Base-by-base conservation (phyloP, 2,888 invertebrate genomes). In the Troides aeacus region DNA sequence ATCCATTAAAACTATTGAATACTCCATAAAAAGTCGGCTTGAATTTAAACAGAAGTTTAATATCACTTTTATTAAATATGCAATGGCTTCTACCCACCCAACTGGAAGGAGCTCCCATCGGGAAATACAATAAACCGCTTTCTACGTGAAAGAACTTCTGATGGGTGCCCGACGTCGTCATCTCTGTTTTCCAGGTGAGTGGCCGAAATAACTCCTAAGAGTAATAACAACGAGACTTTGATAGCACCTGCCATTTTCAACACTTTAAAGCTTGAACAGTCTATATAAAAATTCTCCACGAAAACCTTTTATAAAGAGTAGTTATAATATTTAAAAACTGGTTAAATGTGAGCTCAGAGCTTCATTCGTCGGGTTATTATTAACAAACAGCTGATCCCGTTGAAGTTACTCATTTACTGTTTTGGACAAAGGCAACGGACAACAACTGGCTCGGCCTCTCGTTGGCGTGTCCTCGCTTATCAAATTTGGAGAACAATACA, bases 101-200 rank as follows among this genome's bases (percentile, higher is more conserved):
- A 92, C 88, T 94, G 94, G 71, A 94, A 79, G 71, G 94, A 94
- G 79, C 94, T 94, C 71, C 94, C 94, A 74, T 93, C 93, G 64
- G 94, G 94, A 84, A 94, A 94, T 78, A 93, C 87, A 79, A 94
- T 79, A 82, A 93, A 94, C 81, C 94, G 86, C 78, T 93, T 94
- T 71, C 85, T 86, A 74, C 94, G 87, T 5, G 94, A 93, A 68
- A 94, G 73, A 65, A 76, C 71, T 72, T 71, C 76, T 56, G 72
- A 62, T 21, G 63, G 30, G 57, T 59, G 18, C 39, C 53, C 66
- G 46, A 50, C 65, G n/a, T 70, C 56, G 21, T 60, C 46, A 23
- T 57, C 50, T 36, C 60, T 70, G 60, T 60, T 66, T 63, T 64
- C 66, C 24, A 46, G n/a, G 53, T 53, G 53, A 60, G 39, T 53